phyloP scores from a whole-genome alignment of 1,140 invertebrate species.

The Drosophila triauraria region DNA sequence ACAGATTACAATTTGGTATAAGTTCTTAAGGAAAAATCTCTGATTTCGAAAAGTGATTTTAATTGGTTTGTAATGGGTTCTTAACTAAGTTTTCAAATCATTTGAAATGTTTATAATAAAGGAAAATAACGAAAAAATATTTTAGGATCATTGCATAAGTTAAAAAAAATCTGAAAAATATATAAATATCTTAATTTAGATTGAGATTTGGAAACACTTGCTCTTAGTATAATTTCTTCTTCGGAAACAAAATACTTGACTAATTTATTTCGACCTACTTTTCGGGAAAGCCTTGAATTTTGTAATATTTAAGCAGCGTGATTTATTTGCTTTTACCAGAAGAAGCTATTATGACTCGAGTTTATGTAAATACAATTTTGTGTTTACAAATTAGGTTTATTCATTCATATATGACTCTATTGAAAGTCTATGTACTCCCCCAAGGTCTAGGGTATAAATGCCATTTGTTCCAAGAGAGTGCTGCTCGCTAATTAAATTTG shows the following conservation, averaged over 20 bases:
- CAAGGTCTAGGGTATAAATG: conserved; percentile 25
- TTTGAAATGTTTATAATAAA: background rate
- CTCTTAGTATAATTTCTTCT: no score
- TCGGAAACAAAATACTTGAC: no score
- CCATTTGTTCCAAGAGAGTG: conserved; percentile 25
- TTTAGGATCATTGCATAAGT: no score
- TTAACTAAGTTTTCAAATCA: background rate
- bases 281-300: background rate
- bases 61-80: background rate
- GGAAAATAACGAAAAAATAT: background rate
- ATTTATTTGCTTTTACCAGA: no score
- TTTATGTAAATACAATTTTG: background rate
- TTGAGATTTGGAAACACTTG: no score
- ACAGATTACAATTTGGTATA: background rate
- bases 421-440: background rate
- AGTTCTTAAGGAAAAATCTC: background rate
- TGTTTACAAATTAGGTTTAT: background rate
- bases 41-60: background rate
- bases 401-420: no score
- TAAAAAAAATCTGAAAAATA: no score
- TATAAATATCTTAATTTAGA: no score
- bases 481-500: conserved; percentile 60
- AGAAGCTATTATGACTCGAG: no score
- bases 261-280: background rate
- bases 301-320: background rate